Conservation (phyloP, 2,113 vertebrate genomes). For the Neofelis nebulosa region DNA sequence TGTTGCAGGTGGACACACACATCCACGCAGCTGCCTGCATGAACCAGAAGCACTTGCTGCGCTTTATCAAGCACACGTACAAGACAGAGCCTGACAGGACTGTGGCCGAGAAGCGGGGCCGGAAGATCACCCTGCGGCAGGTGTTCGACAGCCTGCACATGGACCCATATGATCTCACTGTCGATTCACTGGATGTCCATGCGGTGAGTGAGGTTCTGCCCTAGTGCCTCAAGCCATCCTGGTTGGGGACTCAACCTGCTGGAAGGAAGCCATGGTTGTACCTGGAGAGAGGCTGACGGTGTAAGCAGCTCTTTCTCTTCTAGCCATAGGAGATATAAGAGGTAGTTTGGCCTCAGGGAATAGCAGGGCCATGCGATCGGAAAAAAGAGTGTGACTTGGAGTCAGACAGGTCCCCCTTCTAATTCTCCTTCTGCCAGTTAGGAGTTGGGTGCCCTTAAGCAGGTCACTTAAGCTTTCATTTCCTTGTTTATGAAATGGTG, state of each 20-base stretch:
- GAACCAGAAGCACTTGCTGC: conserved; percentile 97
- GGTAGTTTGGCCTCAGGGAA: not conserved
- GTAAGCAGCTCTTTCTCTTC: not conserved
- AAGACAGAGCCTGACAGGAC: conserved; percentile 90
- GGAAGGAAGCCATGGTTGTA: not conserved
- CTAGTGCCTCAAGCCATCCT: not conserved
- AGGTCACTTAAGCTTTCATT: not conserved
- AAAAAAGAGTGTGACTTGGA: not conserved
- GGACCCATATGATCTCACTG: conserved; percentile 98
- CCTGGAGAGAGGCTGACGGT: not conserved
- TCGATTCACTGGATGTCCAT: conserved; percentile 98
- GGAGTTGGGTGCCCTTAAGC: not conserved
- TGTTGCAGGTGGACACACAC: conserved; percentile 95
- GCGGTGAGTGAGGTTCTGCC: conserved; percentile 88
- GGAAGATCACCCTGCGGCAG: conserved; percentile 92
- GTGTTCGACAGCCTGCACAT: conserved; percentile 93
- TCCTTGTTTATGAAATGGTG: not conserved
- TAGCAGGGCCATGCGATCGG: not conserved
- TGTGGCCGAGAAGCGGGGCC: conserved; percentile 89
- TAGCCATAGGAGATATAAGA: not conserved
- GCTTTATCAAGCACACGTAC: conserved; percentile 95
- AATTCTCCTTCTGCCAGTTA: not conserved
- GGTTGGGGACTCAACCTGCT: not conserved
- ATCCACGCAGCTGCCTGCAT: conserved; percentile 98
- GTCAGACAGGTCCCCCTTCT: not conserved